phyloP scores from a whole-genome alignment of 2,888 invertebrate species.

The Buathra laborator region DNA sequence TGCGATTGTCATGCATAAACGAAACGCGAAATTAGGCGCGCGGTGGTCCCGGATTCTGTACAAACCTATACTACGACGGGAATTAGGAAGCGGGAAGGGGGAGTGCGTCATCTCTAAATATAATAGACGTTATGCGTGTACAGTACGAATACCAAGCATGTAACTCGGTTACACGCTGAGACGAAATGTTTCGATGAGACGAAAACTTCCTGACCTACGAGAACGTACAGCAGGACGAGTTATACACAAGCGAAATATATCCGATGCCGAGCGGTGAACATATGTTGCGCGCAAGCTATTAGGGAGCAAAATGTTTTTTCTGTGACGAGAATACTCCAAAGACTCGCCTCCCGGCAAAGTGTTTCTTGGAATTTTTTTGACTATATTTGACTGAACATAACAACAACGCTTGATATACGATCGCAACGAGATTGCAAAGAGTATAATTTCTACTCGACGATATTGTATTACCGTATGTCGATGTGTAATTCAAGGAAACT shows the following conservation, averaged over 20 bases:
- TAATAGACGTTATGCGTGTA: slow-evolving; percentile 61
- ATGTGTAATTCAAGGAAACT: neutral
- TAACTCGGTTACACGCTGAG: slow-evolving; percentile 10
- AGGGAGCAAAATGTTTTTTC: slow-evolving; percentile 29
- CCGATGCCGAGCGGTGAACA: neutral
- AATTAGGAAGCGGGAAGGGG: slow-evolving; percentile 41
- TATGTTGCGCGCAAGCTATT: slow-evolving; percentile 25
- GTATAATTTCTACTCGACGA: neutral
- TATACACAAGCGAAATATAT: neutral
- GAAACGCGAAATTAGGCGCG: slow-evolving; percentile 58
- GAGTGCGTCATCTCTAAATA: slow-evolving; percentile 79
- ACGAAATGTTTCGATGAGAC: slow-evolving; percentile 46
- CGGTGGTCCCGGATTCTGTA: slow-evolving; percentile 51
- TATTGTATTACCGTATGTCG: neutral
- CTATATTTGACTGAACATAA: slow-evolving; percentile 1
- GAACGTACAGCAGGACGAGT: slow-evolving; percentile 52
- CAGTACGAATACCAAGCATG: slow-evolving; percentile 17
- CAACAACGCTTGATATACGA: neutral
- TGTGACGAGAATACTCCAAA: slow-evolving; percentile 44
- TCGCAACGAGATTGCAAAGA: neutral
- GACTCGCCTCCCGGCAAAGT: slow-evolving; percentile 26
- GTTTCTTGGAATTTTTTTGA: slow-evolving; percentile 45
- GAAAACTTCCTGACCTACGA: slow-evolving; percentile 74
- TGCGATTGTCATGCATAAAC: slow-evolving; percentile 17
- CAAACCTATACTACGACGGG: slow-evolving; percentile 20